Evolutionary conservation across 2,113 vertebrate genomes (phyloP).

Genomic region (Oxyura jamaicensis): DNA sequence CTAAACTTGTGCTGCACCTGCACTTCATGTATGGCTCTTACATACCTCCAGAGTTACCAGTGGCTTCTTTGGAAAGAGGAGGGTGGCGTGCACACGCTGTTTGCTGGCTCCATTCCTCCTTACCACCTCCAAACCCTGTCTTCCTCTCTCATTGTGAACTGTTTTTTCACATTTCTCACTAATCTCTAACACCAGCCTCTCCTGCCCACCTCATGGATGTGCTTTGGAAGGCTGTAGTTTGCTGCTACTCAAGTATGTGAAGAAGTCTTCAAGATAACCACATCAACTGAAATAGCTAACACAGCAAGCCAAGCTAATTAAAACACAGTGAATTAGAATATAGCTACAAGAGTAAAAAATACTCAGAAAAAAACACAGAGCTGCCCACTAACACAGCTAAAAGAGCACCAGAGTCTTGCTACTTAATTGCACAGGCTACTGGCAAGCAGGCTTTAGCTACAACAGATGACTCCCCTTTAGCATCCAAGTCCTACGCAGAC

Average conservation of each 20-base stretch:
- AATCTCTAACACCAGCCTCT: background rate
- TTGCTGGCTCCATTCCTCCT: background rate
- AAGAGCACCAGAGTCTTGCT: constrained; percentile 59
- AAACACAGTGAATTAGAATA: constrained; percentile 54
- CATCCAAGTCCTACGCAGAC: constrained; percentile 32
- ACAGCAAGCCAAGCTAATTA: constrained; percentile 38
- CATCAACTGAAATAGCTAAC: constrained; percentile 9
- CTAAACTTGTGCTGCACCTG: background rate
- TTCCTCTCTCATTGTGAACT: background rate
- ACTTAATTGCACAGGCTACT: constrained; percentile 66
- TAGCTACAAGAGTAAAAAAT: constrained; percentile 21
- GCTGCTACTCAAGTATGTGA: background rate
- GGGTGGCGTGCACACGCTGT: background rate
- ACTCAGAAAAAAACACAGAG: constrained; percentile 17
- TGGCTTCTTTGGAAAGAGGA: background rate
- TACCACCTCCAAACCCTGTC: background rate
- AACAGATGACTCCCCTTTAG: constrained; percentile 66
- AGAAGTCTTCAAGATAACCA: constrained; percentile 22
- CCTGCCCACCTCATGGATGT: background rate
- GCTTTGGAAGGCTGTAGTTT: background rate
- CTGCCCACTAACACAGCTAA: constrained; percentile 52
- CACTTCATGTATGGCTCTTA: background rate
- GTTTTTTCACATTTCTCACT: background rate
- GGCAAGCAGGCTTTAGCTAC: constrained; percentile 62
- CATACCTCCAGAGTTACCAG: background rate